phyloP scores from a whole-genome alignment of 2,797 vertebrate species.

The Taeniopygia guttata region DNA sequence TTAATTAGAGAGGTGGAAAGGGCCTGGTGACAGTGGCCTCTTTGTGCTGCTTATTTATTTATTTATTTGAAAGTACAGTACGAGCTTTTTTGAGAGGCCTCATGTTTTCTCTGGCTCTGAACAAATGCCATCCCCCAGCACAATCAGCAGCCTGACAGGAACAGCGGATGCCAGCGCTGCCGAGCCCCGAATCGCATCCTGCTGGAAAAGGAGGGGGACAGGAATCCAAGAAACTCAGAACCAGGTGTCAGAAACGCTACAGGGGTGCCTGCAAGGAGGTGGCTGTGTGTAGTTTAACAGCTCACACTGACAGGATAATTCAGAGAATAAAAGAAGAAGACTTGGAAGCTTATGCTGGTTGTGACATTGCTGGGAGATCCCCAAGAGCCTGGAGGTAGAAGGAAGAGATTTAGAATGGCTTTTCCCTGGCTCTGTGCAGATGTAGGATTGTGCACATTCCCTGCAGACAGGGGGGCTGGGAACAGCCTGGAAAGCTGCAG shows the following conservation, averaged over 20 bases:
- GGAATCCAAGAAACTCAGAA: neutral
- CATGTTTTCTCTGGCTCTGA: slow-evolving; percentile 72
- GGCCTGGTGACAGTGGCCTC: slow-evolving; percentile 60
- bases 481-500: neutral
- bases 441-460: neutral
- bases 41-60: slow-evolving; percentile 70
- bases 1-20: slow-evolving; percentile 62
- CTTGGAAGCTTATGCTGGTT: neutral
- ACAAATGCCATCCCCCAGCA: slow-evolving; percentile 68
- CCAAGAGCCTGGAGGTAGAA: neutral
- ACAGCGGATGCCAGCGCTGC: slow-evolving; percentile 45
- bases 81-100: slow-evolving; percentile 66
- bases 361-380: neutral
- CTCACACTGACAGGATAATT: neutral
- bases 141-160: slow-evolving; percentile 61
- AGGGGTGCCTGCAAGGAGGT: neutral
- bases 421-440: neutral
- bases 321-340: slow-evolving; percentile 1
- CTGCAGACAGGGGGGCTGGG: neutral
- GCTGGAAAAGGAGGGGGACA: slow-evolving; percentile 39
- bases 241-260: neutral
- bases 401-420: neutral
- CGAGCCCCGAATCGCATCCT: neutral
- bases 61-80: slow-evolving; percentile 61
- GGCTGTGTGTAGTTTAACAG: slow-evolving; percentile 4